Evolutionary conservation across 2,113 vertebrate genomes (phyloP).

Genomic region (Ptychochromis oligacanthus): DNA sequence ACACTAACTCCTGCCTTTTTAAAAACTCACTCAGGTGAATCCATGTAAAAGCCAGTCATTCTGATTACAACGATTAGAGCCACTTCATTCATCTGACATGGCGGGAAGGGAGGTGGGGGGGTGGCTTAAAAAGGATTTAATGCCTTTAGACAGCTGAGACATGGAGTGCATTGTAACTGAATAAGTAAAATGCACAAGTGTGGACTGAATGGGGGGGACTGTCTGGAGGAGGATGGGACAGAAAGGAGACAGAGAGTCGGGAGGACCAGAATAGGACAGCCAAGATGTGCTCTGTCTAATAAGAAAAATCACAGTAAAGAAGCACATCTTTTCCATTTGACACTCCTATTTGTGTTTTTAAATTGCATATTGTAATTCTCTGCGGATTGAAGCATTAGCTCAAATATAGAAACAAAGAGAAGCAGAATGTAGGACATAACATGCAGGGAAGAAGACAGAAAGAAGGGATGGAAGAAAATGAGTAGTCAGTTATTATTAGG

Average conservation of each 20-base stretch:
- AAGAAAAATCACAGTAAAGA: background rate
- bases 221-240: background rate
- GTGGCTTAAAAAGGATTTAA: constrained; percentile 1
- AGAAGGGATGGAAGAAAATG: background rate
- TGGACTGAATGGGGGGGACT: background rate
- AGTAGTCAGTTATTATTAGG: background rate
- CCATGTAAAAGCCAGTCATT: background rate
- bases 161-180: background rate
- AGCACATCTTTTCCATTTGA: background rate
- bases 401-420: background rate
- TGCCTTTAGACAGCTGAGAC: constrained; percentile 31
- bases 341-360: background rate
- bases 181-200: constrained; percentile 14
- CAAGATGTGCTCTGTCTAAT: background rate
- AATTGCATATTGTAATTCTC: constrained; percentile 3
- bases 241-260: background rate
- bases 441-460: background rate
- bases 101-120: background rate
- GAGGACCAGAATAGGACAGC: background rate
- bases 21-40: background rate
- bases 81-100: background rate
- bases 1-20: background rate
- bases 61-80: background rate
- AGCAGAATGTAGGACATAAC: background rate
- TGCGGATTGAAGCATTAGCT: background rate